Evolutionary conservation across 2,888 invertebrate genomes (phyloP).

Genomic region (Hemaris fuciformis): DNA sequence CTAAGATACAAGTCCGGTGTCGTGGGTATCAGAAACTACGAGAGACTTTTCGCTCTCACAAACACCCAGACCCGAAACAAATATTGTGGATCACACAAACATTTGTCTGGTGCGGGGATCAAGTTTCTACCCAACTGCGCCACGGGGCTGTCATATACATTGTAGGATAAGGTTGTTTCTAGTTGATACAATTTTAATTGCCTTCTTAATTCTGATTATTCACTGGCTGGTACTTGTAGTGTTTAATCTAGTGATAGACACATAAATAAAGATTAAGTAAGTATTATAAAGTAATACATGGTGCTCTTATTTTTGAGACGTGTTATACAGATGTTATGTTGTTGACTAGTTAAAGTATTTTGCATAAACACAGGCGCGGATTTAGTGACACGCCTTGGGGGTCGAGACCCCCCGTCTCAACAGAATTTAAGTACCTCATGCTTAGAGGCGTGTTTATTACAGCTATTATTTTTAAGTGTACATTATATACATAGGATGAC

Average conservation of each 20-base stretch:
- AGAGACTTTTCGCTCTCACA: too few species aligned
- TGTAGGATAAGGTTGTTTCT: too few species aligned
- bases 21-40: too few species aligned
- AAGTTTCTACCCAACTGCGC: too few species aligned
- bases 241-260: too few species aligned
- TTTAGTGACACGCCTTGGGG: not conserved
- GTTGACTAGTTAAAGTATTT: slow-evolving; percentile 11
- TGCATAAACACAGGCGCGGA: not conserved
- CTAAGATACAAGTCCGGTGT: too few species aligned
- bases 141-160: too few species aligned
- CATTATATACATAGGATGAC: not conserved
- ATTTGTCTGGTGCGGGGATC: too few species aligned
- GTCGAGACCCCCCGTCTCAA: not conserved
- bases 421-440: slow-evolving; percentile 3
- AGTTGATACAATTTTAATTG: too few species aligned
- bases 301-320: slow-evolving; percentile 49
- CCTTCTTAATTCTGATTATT: not conserved
- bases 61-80: too few species aligned
- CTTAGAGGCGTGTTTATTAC: not conserved
- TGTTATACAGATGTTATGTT: slow-evolving; percentile 21
- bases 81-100: too few species aligned
- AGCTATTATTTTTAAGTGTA: slow-evolving; percentile 11
- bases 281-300: slow-evolving; percentile 39
- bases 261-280: slow-evolving; percentile 21
- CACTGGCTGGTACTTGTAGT: too few species aligned